Evolutionary conservation across 2,797 vertebrate genomes (phyloP), one percentile per base, ranked within the genome.

Genomic region (Huso huso): DNA sequence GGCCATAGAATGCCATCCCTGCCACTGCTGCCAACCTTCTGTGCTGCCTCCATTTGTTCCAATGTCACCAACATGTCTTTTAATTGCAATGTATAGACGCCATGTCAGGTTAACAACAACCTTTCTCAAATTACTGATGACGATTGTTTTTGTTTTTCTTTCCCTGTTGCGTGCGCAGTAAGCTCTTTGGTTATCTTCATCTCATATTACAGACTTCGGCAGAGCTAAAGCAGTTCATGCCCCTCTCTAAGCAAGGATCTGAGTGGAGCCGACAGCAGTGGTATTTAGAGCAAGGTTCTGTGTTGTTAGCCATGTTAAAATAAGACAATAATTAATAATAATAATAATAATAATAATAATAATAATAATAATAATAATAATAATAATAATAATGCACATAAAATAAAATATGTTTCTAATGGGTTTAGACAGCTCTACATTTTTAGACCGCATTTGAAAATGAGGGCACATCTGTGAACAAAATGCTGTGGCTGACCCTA

Each of bases 11-110:
- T 65, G 66, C 75, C 76, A 71, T 71, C 73, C 82, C 77, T 72
- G 58, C 73, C 76, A 79, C 77, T 77, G 75, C 73, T 78, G 71
- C 49, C 62, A 64, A 37, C 78, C 76, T 73, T 76, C 72, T 71
- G 70, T 68, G 81, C 84, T 81, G 83, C 86, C 86, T 82, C 81
- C 84, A 79, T 81, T 80, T 77, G 75, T 75, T 71, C 70, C 72
- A 71, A 82, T 77, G 76, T 82, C 78, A 77, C 77, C 74, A 78
- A 72, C 74, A 55, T 37, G 23, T 37, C 2, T 37, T 70, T 81
- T 85, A 87, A 86, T 89, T 88, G 79, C 81, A 86, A 79, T 68
- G 78, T 66, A 73, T 76, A 70, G 72, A 74, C 78, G 69, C 68
- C 68, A 66, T 64, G 62, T 59, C 60, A 15, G 69, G 51, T 63